phyloP scores from a whole-genome alignment of 2,113 vertebrate genomes.

The Equus przewalskii region DNA sequence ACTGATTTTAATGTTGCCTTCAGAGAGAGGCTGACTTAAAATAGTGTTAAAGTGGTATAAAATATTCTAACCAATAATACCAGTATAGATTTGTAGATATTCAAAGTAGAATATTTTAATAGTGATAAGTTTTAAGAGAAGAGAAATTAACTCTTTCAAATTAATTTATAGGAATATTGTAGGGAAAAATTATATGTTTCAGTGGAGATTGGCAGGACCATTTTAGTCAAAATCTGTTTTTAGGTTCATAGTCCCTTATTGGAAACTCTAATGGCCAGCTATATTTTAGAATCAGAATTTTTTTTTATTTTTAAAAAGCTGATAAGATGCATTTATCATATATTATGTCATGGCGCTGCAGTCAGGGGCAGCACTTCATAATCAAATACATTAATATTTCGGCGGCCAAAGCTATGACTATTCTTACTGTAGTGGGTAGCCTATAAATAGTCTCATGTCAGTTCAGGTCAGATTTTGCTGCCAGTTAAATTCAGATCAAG shows the following conservation, averaged over 20 bases:
- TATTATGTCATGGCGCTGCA: neutral
- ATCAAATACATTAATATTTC: slow-evolving; percentile 39
- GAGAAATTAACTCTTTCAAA: neutral
- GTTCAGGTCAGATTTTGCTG: slow-evolving; percentile 63
- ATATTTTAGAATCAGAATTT: slow-evolving; percentile 35
- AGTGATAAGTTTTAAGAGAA: slow-evolving; percentile 33
- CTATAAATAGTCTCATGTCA: slow-evolving; percentile 73
- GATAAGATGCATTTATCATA: neutral
- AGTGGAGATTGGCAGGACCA: neutral
- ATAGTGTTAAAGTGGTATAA: neutral
- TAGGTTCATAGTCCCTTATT: neutral
- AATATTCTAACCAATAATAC: slow-evolving; percentile 30
- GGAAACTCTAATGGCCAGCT: neutral
- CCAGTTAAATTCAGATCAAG: slow-evolving; percentile 53
- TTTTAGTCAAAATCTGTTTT: slow-evolving; percentile 60
- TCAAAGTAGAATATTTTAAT: slow-evolving; percentile 44
- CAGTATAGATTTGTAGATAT: slow-evolving; percentile 39
- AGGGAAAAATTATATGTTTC: slow-evolving; percentile 7
- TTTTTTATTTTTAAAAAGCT: neutral
- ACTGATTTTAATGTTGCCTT: slow-evolving; percentile 1
- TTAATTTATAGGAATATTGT: slow-evolving; percentile 24
- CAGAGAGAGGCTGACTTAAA: neutral
- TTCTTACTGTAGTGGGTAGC: slow-evolving; percentile 51
- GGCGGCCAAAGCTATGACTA: slow-evolving; percentile 31
- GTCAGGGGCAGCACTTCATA: neutral